Percentiles rank a stretch among this genome's conserved stretches.
These are phyloP conservation scores for Orgyia antiqua DNA, from an alignment of 2,888 invertebrate species.

Conservation along the genomic window DNA sequence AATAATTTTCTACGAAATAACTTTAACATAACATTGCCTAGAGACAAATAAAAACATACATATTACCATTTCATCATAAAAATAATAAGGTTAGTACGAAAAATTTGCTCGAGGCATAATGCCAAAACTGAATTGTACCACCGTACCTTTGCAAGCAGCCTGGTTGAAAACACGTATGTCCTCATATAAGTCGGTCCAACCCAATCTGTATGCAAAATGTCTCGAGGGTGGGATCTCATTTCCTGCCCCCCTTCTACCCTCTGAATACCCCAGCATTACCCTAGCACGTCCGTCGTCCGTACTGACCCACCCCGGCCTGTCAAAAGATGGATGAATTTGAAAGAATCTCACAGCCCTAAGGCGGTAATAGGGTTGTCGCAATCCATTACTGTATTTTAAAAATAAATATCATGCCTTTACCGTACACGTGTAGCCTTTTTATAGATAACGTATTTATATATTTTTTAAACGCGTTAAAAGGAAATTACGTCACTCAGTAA, in stretches of 20 bases:
- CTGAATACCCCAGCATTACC: constrained; percentile 5
- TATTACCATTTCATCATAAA: background rate
- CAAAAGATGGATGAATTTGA: constrained; percentile 36
- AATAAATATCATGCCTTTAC: background rate
- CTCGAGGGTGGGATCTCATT: constrained; percentile 32
- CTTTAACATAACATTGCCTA: background rate
- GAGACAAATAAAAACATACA: no score
- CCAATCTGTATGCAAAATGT: constrained; percentile 44
- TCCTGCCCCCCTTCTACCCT: constrained; percentile 18
- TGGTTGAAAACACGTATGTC: constrained; percentile 25
- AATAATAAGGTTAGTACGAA: constrained; percentile 1
- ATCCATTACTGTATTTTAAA: background rate
- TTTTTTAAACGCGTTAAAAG: no score
- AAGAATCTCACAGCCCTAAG: constrained; percentile 25
- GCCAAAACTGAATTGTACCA: constrained; percentile 13
- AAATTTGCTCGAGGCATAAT: constrained; percentile 10
- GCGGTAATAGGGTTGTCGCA: constrained; percentile 18
- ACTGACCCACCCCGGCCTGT: constrained; percentile 29
- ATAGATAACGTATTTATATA: no score
- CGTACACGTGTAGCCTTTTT: background rate
- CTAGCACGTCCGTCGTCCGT: constrained; percentile 22
- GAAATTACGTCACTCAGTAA: no score
- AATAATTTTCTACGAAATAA: background rate
- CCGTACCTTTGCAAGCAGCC: constrained; percentile 2
- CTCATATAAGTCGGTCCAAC: constrained; percentile 23